Evolutionary conservation across 2,888 invertebrate species (phyloP).

Genomic region (Apeira syringaria): DNA sequence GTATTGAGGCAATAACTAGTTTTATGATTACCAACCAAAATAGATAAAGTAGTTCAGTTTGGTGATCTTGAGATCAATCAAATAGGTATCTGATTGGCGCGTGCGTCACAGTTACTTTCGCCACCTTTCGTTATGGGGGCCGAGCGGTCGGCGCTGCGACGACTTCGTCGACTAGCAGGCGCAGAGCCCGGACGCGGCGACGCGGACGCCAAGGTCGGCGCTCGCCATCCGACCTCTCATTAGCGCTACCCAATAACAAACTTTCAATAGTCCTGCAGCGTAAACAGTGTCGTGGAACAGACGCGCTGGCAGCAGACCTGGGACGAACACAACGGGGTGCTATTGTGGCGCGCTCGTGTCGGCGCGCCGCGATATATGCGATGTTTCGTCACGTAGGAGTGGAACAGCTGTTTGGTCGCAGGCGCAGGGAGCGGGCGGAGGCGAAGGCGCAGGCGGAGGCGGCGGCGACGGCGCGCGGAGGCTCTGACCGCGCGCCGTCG

Average conservation of each 20-base stretch:
- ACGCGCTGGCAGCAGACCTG: conserved; percentile 11
- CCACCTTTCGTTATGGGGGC: conserved; percentile 62
- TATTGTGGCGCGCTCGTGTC: conserved; percentile 52
- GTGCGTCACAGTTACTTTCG: conserved; percentile 71
- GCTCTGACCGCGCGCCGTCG: conserved; percentile 19
- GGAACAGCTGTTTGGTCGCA: conserved; percentile 66
- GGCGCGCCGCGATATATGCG: conserved; percentile 40
- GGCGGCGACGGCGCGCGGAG: conserved; percentile 32
- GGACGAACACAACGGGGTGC: conserved; percentile 42
- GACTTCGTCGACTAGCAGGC: conserved; percentile 16
- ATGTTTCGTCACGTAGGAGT: conserved; percentile 48
- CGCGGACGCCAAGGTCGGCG: conserved; percentile 62
- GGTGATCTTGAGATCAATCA: conserved; percentile 18
- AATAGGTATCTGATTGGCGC: conserved; percentile 35
- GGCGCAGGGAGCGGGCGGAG: conserved; percentile 27
- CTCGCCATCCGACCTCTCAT: conserved; percentile 34
- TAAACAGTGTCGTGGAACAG: conserved; percentile 19
- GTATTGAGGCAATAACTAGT: no score
- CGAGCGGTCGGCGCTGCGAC: conserved; percentile 18
- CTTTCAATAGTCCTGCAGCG: conserved; percentile 38
- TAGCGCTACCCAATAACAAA: conserved; percentile 35
- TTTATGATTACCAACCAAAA: no score
- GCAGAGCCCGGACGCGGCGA: conserved; percentile 3
- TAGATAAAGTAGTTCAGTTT: neutral
- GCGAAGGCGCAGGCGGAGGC: no score